A percentile compares a stretch with the other conserved stretches of the same genome.
These are phyloP conservation scores for Eudyptes chrysolophus DNA, from an alignment of 2,113 vertebrate genomes.

Conservation along the genomic window DNA sequence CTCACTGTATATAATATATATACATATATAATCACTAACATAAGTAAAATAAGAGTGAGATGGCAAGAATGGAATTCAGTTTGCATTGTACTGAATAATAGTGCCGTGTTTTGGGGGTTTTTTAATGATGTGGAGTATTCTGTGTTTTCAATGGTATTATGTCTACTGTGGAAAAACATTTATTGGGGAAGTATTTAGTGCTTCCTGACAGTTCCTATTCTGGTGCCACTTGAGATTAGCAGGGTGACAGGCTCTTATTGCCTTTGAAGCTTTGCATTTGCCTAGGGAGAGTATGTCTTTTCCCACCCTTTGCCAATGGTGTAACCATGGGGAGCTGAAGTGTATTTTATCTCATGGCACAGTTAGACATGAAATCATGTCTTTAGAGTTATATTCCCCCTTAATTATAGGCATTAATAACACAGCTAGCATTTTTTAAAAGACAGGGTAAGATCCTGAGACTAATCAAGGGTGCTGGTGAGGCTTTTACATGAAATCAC, in stretches of 20 bases:
- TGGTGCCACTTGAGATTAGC: neutral
- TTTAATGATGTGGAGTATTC: neutral
- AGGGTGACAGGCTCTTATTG: neutral
- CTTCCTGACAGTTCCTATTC: neutral
- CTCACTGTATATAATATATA: neutral
- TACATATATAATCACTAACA: neutral
- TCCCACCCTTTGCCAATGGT: neutral
- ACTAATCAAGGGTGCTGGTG: neutral
- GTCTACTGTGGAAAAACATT: neutral
- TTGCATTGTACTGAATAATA: neutral
- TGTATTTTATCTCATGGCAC: neutral
- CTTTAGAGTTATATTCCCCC: neutral
- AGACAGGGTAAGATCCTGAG: neutral
- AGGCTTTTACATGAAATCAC: neutral
- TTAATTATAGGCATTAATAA: neutral
- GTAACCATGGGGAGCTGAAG: neutral
- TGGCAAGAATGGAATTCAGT: neutral
- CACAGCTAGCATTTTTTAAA: neutral
- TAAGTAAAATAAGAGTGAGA: neutral
- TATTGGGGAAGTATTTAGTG: neutral
- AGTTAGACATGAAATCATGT: neutral
- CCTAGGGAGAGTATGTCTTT: neutral
- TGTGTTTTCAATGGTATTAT: neutral
- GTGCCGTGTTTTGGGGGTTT: neutral
- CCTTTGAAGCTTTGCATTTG: neutral